Evolutionary conservation across 2,113 vertebrate genomes (phyloP), one percentile per base, ranked within the genome.

Genomic region (Chelonoidis abingdonii): DNA sequence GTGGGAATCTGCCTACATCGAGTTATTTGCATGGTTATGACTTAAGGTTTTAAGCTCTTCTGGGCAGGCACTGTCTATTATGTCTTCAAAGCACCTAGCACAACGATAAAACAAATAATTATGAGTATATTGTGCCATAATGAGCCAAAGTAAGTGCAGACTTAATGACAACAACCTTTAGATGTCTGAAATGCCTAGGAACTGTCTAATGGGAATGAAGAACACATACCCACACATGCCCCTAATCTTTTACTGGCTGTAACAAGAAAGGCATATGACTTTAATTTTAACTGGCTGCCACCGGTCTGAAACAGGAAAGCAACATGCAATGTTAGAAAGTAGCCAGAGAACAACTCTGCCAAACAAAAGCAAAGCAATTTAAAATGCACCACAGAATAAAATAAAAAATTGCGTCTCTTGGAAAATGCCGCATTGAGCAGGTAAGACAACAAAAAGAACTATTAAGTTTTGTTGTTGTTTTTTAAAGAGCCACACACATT

Each of bases 231-330:
- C 94, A 22, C 53, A 22, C 53, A 54, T 84, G 86, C 95, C 41
- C 6, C 10, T 25, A 90, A 94, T 89, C 49, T 80, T 22, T 89
- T 89, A 94, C 87, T 93, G 52, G 49, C 83, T 94, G 35, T 90
- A 88, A 82, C 49, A 90, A 87, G 89, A 88, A 96, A 90, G 78
- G 87, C 95, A 95, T 84, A 57, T 72, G 89, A 96, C 88, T 94
- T 96, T 92, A 90, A 96, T 97, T 97, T 95, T 89, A 92, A 83
- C 87, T 93, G 52, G 72, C 81, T 91, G 47, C 94, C 85, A 84
- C 49, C 49, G 38, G 80, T 96, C 92, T 96, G 87, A 88, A 75
- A 85, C 13, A 59, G 62, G 92, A 86, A 89, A 78, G 76, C 93
- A 96, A 78, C 62, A 8, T 78, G 22, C 75, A 86, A 31, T 35